Conservation (phyloP, 2,888 invertebrate genomes). For the Lacanobia oleracea region DNA sequence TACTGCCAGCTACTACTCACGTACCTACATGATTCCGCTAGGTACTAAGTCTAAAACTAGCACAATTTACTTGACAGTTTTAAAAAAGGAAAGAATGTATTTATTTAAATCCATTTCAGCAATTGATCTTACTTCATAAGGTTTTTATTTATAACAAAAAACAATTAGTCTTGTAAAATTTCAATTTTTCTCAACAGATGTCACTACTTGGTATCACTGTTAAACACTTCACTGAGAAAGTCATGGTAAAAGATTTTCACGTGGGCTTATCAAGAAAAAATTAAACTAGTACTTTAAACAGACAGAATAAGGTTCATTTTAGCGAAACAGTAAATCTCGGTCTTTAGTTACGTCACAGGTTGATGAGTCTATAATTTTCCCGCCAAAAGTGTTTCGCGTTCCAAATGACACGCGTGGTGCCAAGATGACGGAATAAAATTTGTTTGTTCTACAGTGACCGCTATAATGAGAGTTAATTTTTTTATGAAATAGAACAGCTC, state of each 20-base stretch:
- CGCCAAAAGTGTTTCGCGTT: conserved; percentile 81
- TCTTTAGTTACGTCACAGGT: conserved; percentile 51
- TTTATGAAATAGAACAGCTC: not conserved
- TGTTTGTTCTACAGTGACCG: conserved; percentile 75
- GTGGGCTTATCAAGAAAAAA: not conserved
- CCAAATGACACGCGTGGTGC: conserved; percentile 78
- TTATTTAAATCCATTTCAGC: no score
- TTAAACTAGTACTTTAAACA: not conserved
- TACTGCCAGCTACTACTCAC: no score
- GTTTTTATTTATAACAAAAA: not conserved
- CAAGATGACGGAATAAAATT: conserved; percentile 76
- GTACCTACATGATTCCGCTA: no score
- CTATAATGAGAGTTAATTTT: conserved; percentile 38
- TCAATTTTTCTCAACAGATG: conserved; percentile 49
- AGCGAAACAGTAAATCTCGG: conserved; percentile 5
- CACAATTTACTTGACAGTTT: no score
- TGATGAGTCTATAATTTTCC: conserved; percentile 80
- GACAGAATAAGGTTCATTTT: conserved; percentile 41
- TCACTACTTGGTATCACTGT: conserved; percentile 32
- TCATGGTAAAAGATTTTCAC: conserved; percentile 27
- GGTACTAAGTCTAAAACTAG: no score
- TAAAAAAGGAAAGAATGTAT: no score
- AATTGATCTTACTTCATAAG: not conserved
- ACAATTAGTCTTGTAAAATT: not conserved
- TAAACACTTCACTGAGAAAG: not conserved